A percentile compares a stretch with the other conserved stretches of the same genome.
Evolutionary conservation across 1,140 invertebrate genomes (phyloP).

Genomic region (Lineus longissimus): DNA sequence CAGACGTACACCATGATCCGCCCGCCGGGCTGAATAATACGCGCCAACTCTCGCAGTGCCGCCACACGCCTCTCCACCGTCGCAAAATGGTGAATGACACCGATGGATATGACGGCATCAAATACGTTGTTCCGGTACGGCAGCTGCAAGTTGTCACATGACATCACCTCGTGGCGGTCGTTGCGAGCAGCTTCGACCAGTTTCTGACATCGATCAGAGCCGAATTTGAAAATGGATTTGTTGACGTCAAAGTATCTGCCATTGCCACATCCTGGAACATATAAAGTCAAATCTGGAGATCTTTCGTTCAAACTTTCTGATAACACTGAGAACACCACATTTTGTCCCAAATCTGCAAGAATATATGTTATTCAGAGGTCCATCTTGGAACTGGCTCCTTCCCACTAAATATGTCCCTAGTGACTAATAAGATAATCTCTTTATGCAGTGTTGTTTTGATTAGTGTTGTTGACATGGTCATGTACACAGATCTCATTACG

Average conservation of each 20-base stretch:
- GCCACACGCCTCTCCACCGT: conserved; percentile 80
- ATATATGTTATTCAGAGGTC: no score
- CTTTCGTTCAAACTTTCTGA: no score
- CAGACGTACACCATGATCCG: conserved; percentile 90
- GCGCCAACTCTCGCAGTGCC: conserved; percentile 80
- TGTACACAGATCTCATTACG: no score
- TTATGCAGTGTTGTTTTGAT: no score
- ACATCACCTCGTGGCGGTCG: conserved; percentile 74
- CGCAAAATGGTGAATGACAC: conserved; percentile 93
- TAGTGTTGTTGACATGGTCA: no score
- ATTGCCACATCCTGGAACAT: conserved; percentile 77
- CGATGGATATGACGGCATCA: conserved; percentile 90
- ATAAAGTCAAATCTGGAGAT: no score
- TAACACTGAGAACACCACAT: no score
- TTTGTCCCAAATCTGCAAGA: no score
- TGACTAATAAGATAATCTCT: no score
- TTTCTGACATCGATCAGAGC: conserved; percentile 78
- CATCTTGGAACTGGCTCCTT: no score
- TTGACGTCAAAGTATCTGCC: conserved; percentile 88
- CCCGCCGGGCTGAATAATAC: conserved; percentile 85
- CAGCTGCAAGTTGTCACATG: conserved; percentile 78
- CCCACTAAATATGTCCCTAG: no score
- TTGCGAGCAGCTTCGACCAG: conserved; percentile 73
- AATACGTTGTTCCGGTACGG: conserved; percentile 89
- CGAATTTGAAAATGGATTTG: conserved; percentile 77